Evolutionary conservation across 2,888 invertebrate species (phyloP).

Genomic region (Urechis unicinctus): DNA sequence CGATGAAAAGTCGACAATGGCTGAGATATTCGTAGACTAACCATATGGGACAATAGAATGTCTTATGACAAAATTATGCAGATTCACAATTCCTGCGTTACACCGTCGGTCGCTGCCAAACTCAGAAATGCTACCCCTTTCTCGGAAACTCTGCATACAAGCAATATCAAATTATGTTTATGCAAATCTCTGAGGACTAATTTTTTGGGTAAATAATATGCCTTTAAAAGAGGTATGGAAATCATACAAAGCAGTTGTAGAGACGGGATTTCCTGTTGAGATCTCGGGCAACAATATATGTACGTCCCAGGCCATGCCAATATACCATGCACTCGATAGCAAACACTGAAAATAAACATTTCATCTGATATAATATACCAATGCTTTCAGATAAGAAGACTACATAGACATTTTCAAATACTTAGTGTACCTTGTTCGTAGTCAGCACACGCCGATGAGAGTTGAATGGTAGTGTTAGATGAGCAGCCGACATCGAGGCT

Average conservation of each 20-base stretch:
- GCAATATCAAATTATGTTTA: background rate
- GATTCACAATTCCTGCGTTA: background rate
- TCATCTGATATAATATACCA: background rate
- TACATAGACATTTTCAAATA: background rate
- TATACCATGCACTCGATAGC: background rate
- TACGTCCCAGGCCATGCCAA: background rate
- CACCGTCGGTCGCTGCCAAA: background rate
- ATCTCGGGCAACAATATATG: background rate
- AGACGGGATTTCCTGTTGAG: background rate
- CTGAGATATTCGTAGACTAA: background rate
- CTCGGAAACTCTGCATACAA: background rate
- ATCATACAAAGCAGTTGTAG: background rate
- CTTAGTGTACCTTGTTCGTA: background rate
- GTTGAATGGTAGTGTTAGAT: background rate
- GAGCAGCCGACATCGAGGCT: background rate
- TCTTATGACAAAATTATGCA: background rate
- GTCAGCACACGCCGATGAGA: background rate
- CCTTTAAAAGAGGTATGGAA: too few species aligned
- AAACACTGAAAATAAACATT: too few species aligned
- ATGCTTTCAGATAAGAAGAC: background rate
- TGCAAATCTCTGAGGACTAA: background rate
- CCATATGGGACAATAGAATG: background rate
- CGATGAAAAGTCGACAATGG: too few species aligned
- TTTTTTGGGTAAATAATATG: too few species aligned
- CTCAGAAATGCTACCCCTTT: background rate